Evolutionary conservation across 2,888 invertebrate species (phyloP), one percentile per base, ranked within the genome.

Genomic region (Ferdinandea cuprea): DNA sequence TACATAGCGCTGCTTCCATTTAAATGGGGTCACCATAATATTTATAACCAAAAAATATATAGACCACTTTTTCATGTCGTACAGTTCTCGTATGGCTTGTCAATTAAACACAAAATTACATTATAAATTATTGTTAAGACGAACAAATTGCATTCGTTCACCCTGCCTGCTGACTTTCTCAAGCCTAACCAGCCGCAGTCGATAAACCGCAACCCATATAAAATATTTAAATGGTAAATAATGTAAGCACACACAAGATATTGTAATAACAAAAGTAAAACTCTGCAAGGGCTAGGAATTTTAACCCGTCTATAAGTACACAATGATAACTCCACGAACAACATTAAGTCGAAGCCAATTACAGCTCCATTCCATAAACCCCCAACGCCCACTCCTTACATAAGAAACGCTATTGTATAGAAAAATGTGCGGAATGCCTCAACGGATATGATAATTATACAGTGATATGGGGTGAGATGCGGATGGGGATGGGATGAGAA

Each of bases 211-310:
- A 59, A 71, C 35, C 48, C 37, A 40, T 59, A 71, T 71, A 50
- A 71, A 71, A 42, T 59, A 71, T 71, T 71, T 19, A 71, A 71
- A 71, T 50, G 28, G 37, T 71, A 50, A 59, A 40, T 71, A 21
- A 71, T 59, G 58, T 59, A 71, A 50, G 48, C 46, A 35, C 59
- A 50, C 71, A 59, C 59, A 44, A 44, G 28, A 40, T 48, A 48
- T 56, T 69, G 44, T 68, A 48, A 46, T 35, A 35, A 56, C 56
- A 37, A 71, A 48, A 37, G 42, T 37, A 32, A 42, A 40, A 37
- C 65, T 30, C 19, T n/a, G 21, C 2, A 42, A 44, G 11, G 8
- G 15, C 21, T 13, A 13, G 13, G 28, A 30, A 28, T 52, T 40
- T 65, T 65, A 65, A 40, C 50, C 50, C 13, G 40, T 35, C 65